Conservation (phyloP, 1,140 invertebrate genomes). For the Drosophila sucinea region DNA sequence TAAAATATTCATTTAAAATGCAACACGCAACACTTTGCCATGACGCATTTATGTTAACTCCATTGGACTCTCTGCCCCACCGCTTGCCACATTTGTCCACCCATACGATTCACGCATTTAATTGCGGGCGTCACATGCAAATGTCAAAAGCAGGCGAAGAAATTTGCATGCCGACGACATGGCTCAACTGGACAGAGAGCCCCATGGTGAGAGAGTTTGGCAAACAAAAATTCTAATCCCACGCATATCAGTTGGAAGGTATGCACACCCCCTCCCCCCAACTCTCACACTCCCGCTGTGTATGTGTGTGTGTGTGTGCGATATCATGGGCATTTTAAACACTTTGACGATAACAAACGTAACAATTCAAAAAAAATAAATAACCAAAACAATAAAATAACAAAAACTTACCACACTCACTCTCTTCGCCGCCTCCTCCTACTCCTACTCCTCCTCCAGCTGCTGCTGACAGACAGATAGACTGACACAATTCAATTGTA, state of each 20-base stretch:
- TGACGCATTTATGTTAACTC: conserved; percentile 57
- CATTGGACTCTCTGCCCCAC: not conserved
- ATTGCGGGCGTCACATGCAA: conserved; percentile 56
- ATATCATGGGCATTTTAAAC: conserved; percentile 28
- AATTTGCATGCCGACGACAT: conserved; percentile 58
- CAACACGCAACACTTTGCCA: conserved; percentile 76
- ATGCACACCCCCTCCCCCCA: not conserved
- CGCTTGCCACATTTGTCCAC: not conserved
- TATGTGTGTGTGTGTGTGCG: conserved; percentile 23
- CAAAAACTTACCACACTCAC: conserved; percentile 47
- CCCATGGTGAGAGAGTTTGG: conserved; percentile 22
- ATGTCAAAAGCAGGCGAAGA: conserved; percentile 35
- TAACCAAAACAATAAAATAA: conserved; percentile 48
- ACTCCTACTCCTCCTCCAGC: not conserved
- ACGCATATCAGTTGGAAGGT: conserved; percentile 8
- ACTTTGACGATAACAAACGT: conserved; percentile 32
- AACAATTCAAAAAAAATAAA: conserved; percentile 34
- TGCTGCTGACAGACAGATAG: not conserved
- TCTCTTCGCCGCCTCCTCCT: not conserved
- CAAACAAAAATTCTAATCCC: conserved; percentile 50
- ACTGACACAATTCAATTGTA: conserved; percentile 10
- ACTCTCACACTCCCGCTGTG: not conserved
- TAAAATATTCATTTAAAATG: conserved; percentile 81
- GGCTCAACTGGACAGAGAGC: conserved; percentile 48
- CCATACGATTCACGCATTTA: conserved; percentile 46